These are phyloP conservation scores for Torymus aiolomorphi DNA, from an alignment of 2,888 invertebrate genomes.

Conservation along the genomic window DNA sequence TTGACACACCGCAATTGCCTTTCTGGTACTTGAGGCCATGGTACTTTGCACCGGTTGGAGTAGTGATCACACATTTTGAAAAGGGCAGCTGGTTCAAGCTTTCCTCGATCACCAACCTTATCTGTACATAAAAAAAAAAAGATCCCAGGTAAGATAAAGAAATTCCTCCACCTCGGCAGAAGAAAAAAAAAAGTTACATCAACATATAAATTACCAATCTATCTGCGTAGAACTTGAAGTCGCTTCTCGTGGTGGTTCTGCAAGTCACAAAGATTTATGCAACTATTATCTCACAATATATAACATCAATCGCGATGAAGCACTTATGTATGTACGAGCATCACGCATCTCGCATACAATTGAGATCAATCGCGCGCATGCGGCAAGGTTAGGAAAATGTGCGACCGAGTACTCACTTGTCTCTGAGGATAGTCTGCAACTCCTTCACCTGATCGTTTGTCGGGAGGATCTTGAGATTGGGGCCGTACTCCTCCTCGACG, in stretches of 20 bases:
- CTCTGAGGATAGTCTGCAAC: slow-evolving; percentile 89
- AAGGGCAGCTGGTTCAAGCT: slow-evolving; percentile 98
- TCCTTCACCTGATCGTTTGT: slow-evolving; percentile 89
- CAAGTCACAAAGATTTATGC: slow-evolving; percentile 64
- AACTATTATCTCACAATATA: not conserved
- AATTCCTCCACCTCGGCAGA: not conserved
- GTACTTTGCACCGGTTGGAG: slow-evolving; percentile 94
- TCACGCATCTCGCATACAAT: not conserved
- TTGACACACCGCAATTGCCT: slow-evolving; percentile 99
- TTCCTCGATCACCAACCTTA: slow-evolving; percentile 97
- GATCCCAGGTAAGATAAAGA: not conserved
- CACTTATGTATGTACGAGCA: not conserved
- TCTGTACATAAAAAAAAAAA: slow-evolving; percentile 74
- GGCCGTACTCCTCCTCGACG: slow-evolving; percentile 80
- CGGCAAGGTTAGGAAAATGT: slow-evolving; percentile 37
- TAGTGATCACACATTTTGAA: slow-evolving; percentile 91
- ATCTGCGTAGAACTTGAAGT: slow-evolving; percentile 99
- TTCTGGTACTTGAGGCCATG: slow-evolving; percentile 96
- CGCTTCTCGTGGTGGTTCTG: slow-evolving; percentile 93
- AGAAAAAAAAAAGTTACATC: not conserved
- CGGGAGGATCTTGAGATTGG: slow-evolving; percentile 84
- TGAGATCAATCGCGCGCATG: not conserved
- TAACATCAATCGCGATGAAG: too few relatives aligned
- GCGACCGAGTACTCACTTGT: slow-evolving; percentile 80
- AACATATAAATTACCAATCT: slow-evolving; percentile 81